phyloP scores from a whole-genome alignment of 2,797 vertebrate species.

The Cacajao melanocephalus region DNA sequence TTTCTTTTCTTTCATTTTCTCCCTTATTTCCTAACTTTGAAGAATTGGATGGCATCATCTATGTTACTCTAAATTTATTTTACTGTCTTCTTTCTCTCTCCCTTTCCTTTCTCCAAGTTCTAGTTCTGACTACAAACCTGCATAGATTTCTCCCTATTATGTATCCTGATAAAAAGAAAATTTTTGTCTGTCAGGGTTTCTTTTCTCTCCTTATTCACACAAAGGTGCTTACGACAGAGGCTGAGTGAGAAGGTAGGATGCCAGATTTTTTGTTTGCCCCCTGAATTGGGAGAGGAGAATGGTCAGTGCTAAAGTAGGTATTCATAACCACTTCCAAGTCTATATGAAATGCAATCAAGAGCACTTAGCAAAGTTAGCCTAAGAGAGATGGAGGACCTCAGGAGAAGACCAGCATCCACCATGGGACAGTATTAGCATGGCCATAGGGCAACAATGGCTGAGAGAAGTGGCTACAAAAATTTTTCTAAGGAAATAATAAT shows the following conservation, averaged over 20 bases:
- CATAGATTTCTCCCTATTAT: neutral
- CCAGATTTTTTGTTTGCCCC: neutral
- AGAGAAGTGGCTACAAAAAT: neutral
- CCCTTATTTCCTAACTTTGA: neutral
- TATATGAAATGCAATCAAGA: neutral
- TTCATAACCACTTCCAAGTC: neutral
- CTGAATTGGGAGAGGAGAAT: neutral
- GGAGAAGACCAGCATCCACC: neutral
- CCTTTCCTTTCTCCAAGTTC: neutral
- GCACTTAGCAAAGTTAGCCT: too few relatives aligned
- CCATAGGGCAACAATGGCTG: fast-evolving
- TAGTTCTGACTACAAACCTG: neutral
- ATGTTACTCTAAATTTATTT: neutral
- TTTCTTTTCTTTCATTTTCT: neutral
- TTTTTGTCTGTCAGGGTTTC: neutral
- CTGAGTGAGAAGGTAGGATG: neutral
- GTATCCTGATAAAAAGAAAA: neutral
- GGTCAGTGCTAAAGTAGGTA: neutral
- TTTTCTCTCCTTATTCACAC: neutral
- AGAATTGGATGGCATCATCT: neutral
- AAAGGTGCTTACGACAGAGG: neutral
- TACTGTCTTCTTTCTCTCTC: neutral
- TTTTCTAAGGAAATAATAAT: neutral
- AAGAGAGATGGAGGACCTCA: neutral
- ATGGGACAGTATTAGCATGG: neutral